Base-by-base conservation (phyloP, 2,888 invertebrate species). In the Diaperis boleti region DNA sequence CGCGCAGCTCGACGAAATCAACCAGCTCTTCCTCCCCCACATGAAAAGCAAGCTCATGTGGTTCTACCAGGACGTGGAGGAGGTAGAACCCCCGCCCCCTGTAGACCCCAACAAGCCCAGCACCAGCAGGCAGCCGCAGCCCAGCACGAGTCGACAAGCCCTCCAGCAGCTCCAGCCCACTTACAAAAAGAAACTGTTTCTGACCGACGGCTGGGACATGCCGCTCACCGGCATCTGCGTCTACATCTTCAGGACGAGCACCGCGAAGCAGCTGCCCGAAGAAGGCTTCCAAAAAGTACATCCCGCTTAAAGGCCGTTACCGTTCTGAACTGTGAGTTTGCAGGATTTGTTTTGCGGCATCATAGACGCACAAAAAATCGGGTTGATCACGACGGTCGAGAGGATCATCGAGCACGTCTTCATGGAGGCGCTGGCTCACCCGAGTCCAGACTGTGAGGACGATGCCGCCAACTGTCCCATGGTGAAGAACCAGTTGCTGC, bases 61-160 rank as follows among this genome's bases (percentile, higher is more conserved):
- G 93, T 95, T 92, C 80, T 94, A 93, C 77, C 95, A 95, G 82
- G 93, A 94, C 64, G 89, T 92, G 45, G 91, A 92, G 69, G 92
- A 92, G 72, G 88, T 89, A 42, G 77, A 76, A 56, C 69, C 69
- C 14, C 78, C 78, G 7, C 74, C 76, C 7, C 72, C 75, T 0
- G 74, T 76, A 7, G 78, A 78, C 44, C 61, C 61, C 1, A 72
- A 59, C 45, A 79, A 79, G 66, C 76, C 79, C 0, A 73, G 76
- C 45, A 76, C 76, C 8, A 78, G 78, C 54, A 69, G 78, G 29
- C 77, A 76, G 59, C 61, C 78, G 8, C 79, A 77, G 59, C 68
- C 77, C 8, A 77, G 70, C 50, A 68, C 82, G 75, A 73, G 82
- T 76, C 69, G 82, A 78, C 63, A 59, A 10, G 75, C 74, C 4